These are phyloP conservation scores for Sabatieria punctata DNA, from an alignment of 2,888 invertebrate species.

Conservation along the genomic window DNA sequence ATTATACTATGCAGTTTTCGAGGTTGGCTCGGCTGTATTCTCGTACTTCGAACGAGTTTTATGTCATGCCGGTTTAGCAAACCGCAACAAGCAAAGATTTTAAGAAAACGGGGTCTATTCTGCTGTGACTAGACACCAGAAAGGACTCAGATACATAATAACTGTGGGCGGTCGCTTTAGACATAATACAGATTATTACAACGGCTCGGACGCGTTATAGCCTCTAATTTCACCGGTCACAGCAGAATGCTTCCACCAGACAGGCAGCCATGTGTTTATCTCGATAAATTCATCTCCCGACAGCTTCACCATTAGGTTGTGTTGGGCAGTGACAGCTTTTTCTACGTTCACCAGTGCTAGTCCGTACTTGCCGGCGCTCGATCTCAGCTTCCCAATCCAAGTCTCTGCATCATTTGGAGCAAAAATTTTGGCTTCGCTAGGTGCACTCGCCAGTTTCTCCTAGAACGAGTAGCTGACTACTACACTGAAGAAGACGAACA, in stretches of 20 bases:
- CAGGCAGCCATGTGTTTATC: not conserved
- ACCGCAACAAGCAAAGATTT: too few species aligned
- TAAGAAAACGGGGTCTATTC: too few species aligned
- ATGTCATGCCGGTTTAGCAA: too few species aligned
- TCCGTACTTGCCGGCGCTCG: slow-evolving; percentile 1
- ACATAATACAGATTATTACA: too few species aligned
- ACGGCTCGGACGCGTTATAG: too few species aligned
- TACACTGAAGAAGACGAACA: too few species aligned
- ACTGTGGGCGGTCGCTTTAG: too few species aligned
- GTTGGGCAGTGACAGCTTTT: not conserved
- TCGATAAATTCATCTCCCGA: not conserved
- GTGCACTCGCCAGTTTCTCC: not conserved
- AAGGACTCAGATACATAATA: too few species aligned
- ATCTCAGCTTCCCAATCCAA: slow-evolving; percentile 5
- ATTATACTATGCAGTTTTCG: too few species aligned
- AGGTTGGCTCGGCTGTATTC: too few species aligned
- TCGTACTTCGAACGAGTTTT: too few species aligned
- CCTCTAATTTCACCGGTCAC: not conserved
- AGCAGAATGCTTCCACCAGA: not conserved
- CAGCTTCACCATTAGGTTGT: not conserved
- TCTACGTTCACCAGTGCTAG: slow-evolving; percentile 1
- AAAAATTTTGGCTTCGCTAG: not conserved
- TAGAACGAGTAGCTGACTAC: not conserved
- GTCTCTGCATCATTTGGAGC: not conserved
- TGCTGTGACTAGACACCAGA: too few species aligned